Evolutionary conservation across 2,888 invertebrate genomes (phyloP).

Genomic region (Hecatera dysodea): DNA sequence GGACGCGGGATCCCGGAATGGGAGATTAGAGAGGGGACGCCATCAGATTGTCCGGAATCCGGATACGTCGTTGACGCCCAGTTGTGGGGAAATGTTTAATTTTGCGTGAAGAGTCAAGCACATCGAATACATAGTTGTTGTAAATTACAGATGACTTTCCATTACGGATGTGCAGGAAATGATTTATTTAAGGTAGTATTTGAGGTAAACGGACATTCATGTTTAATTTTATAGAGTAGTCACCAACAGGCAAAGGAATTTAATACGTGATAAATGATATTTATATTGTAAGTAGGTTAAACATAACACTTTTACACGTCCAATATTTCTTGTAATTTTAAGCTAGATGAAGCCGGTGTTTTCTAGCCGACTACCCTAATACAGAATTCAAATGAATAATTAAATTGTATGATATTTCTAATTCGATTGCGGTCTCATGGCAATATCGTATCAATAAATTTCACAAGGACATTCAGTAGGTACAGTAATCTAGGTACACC

Average conservation of each 20-base stretch:
- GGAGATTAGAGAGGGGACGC: constrained; percentile 63
- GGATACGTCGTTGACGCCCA: constrained; percentile 58
- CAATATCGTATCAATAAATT: neutral
- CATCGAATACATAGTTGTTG: constrained; percentile 16
- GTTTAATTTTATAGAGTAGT: constrained; percentile 4
- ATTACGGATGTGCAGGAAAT: constrained; percentile 16
- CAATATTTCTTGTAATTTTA: no score
- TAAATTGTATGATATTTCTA: constrained; percentile 2
- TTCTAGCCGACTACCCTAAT: no score
- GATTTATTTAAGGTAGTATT: constrained; percentile 7
- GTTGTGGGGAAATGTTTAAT: constrained; percentile 63
- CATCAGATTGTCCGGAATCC: constrained; percentile 56
- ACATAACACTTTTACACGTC: no score
- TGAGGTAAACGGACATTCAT: neutral
- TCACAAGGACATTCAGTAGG: neutral
- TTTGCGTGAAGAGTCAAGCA: constrained; percentile 59
- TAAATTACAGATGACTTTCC: constrained; percentile 29
- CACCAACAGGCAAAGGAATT: neutral
- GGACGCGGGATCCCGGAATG: constrained; percentile 64
- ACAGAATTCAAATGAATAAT: neutral
- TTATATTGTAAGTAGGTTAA: no score
- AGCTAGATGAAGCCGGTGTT: no score
- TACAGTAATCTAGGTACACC: constrained; percentile 2
- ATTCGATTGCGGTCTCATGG: constrained; percentile 3
- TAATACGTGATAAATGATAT: no score